A percentile compares a stretch with the other conserved stretches of the same genome.
Evolutionary conservation across 2,113 vertebrate genomes (phyloP).

Genomic region (Malurus cyaneus): DNA sequence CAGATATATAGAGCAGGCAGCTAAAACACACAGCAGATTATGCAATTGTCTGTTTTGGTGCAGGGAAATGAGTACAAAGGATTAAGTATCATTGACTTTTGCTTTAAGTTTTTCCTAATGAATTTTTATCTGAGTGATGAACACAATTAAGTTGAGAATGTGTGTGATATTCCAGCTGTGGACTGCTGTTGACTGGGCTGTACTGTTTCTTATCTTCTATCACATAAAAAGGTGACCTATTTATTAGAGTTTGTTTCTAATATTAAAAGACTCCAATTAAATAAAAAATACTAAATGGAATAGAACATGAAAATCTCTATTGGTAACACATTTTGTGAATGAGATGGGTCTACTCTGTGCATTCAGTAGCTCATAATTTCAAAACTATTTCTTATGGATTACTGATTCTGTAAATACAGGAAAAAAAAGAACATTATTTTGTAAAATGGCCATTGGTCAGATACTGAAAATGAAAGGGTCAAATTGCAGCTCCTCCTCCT

Average conservation of each 20-base stretch:
- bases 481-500: constrained; percentile 17
- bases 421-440: constrained; percentile 31
- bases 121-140: constrained; percentile 27
- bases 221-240: background rate
- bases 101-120: background rate
- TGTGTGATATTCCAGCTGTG: background rate
- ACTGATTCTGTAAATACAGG: constrained; percentile 58
- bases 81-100: background rate
- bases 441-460: constrained; percentile 30
- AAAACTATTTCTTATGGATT: constrained; percentile 45
- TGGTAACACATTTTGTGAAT: constrained; percentile 31
- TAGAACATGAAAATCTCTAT: background rate
- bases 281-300: background rate
- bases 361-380: constrained; percentile 50
- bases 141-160: background rate
- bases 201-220: background rate
- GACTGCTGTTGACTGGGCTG: background rate
- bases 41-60: background rate
- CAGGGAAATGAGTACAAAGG: background rate
- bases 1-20: background rate
- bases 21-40: background rate
- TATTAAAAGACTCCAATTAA: background rate
- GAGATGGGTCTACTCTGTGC: constrained; percentile 1
- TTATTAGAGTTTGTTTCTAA: background rate
- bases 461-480: constrained; percentile 66